A percentile compares a stretch with the other conserved stretches of the same genome.
Conservation (phyloP, 2,888 invertebrate genomes). For the Perizoma affinitatum region DNA sequence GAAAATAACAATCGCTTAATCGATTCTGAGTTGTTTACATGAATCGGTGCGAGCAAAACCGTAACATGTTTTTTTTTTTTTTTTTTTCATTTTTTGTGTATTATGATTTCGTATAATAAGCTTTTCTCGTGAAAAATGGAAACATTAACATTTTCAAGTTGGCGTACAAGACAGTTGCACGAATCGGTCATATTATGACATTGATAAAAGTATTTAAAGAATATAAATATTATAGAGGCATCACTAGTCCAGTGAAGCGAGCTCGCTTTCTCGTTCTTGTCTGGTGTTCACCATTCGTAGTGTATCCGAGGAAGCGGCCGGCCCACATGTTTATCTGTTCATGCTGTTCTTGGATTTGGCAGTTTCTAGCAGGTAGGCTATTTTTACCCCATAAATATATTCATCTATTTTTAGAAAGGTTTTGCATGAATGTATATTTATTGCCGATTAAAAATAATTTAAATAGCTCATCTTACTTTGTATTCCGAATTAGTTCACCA, state of each 20-base stretch:
- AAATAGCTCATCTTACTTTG: neutral
- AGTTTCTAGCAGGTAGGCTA: constrained; percentile 48
- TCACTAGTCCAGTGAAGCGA: constrained; percentile 28
- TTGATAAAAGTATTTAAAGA: constrained; percentile 1
- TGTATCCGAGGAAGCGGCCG: constrained; percentile 29
- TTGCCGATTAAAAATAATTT: too few relatives aligned
- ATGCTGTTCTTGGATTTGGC: constrained; percentile 48
- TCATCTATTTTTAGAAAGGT: too few relatives aligned
- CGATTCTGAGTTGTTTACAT: neutral
- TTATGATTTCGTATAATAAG: neutral
- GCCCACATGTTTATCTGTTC: constrained; percentile 53
- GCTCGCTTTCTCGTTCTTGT: constrained; percentile 17
- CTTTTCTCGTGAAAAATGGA: neutral
- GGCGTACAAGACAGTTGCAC: neutral
- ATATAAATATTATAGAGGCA: constrained; percentile 11
- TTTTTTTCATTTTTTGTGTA: neutral
- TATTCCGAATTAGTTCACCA: neutral
- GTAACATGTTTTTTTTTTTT: too few relatives aligned
- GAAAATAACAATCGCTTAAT: constrained; percentile 10
- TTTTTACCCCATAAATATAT: too few relatives aligned
- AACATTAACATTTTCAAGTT: neutral
- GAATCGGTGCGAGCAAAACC: neutral
- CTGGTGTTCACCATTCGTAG: constrained; percentile 29
- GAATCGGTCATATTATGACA: neutral
- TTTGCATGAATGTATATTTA: too few relatives aligned